These are phyloP conservation scores for Diarsia mendica DNA, from an alignment of 2,888 invertebrate species.

Conservation along the genomic window DNA sequence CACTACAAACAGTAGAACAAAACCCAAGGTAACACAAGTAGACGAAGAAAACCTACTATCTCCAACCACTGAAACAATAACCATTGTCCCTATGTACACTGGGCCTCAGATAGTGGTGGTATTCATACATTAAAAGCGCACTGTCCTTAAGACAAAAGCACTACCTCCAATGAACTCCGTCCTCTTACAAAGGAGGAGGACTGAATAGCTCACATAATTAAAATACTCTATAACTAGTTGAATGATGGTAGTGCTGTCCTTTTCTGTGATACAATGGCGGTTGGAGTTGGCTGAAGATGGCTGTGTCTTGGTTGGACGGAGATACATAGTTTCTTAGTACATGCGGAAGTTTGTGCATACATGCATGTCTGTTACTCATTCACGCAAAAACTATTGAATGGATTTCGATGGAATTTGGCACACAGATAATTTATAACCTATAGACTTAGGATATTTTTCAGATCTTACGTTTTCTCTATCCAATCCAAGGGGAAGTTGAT, in stretches of 20 bases:
- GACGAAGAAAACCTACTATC: constrained; percentile 51
- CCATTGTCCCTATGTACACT: constrained; percentile 67
- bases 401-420: background rate
- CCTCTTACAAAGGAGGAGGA: constrained; percentile 68
- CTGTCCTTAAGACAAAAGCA: constrained; percentile 73
- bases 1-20: constrained; percentile 13
- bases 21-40: constrained; percentile 27
- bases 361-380: background rate
- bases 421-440: background rate
- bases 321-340: background rate
- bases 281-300: constrained; percentile 16
- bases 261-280: constrained; percentile 28
- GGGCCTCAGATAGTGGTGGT: constrained; percentile 64
- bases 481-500: background rate
- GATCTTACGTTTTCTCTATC: too few relatives aligned
- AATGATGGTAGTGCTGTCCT: constrained; percentile 40
- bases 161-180: constrained; percentile 69
- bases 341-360: background rate
- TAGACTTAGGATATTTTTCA: background rate
- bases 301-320: constrained; percentile 3
- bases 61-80: constrained; percentile 57
- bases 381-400: background rate
- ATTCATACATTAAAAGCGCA: constrained; percentile 73
- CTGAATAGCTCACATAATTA: constrained; percentile 76
- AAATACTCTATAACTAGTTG: constrained; percentile 62